These are phyloP conservation scores for Brachynemurus nebulosus DNA, from an alignment of 2,888 invertebrate genomes.

Conservation along the genomic window DNA sequence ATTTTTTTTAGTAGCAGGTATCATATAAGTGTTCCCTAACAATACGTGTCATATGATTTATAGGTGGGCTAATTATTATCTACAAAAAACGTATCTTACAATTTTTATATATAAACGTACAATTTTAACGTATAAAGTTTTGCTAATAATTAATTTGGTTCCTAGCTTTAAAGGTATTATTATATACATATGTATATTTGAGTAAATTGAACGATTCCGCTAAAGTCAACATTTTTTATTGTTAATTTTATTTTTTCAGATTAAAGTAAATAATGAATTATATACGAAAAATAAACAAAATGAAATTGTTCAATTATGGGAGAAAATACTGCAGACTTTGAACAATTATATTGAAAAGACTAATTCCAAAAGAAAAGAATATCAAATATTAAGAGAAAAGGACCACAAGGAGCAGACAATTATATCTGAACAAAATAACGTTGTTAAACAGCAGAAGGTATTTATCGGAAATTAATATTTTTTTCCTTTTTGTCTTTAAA, in stretches of 20 bases:
- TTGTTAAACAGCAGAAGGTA: neutral
- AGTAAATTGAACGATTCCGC: too few relatives aligned
- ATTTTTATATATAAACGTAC: too few relatives aligned
- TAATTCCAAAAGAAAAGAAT: slow-evolving; percentile 26
- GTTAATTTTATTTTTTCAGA: slow-evolving; percentile 20
- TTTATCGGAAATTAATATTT: neutral
- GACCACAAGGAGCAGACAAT: slow-evolving; percentile 25
- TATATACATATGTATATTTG: too few relatives aligned
- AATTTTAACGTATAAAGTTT: too few relatives aligned
- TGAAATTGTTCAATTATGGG: slow-evolving; percentile 25
- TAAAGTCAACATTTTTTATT: neutral
- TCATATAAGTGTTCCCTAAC: too few relatives aligned
- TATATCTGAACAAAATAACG: neutral
- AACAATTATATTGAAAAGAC: slow-evolving; percentile 24
- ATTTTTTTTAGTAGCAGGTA: too few relatives aligned
- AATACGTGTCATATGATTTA: too few relatives aligned
- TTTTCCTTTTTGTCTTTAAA: neutral
- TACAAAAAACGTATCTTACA: too few relatives aligned
- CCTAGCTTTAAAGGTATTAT: too few relatives aligned
- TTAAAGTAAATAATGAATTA: slow-evolving; percentile 20
- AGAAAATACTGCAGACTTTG: slow-evolving; percentile 24
- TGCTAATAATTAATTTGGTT: too few relatives aligned
- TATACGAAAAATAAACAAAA: slow-evolving; percentile 22
- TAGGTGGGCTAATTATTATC: too few relatives aligned
- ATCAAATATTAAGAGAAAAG: slow-evolving; percentile 26